Evolutionary conservation across 1,140 invertebrate genomes (phyloP).

Genomic region (Aphidius gifuensis): DNA sequence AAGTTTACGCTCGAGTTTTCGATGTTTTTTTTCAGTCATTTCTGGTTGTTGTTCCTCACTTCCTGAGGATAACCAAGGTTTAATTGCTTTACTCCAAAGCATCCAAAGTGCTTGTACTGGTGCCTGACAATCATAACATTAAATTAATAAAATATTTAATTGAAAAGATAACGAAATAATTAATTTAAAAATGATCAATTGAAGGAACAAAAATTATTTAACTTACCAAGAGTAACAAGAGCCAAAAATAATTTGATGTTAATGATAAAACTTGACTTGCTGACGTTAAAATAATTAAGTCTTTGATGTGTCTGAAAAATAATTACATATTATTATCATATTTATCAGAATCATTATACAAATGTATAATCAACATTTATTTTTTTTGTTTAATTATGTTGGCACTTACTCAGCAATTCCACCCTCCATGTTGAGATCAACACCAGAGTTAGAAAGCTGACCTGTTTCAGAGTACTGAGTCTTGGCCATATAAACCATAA

Average conservation of each 20-base stretch:
- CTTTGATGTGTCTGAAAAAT: slow-evolving; percentile 82
- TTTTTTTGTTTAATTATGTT: not conserved
- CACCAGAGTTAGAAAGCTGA: slow-evolving; percentile 78
- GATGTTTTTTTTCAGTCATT: slow-evolving; percentile 83
- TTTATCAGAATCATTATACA: too few species aligned
- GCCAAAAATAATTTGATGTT: slow-evolving; percentile 89
- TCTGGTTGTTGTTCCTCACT: slow-evolving; percentile 60
- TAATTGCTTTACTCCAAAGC: slow-evolving; percentile 81
- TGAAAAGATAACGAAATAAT: not conserved
- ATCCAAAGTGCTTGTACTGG: slow-evolving; percentile 77
- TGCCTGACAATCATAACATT: slow-evolving; percentile 55
- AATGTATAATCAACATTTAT: too few species aligned
- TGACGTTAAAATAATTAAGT: slow-evolving; percentile 84
- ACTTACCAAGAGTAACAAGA: slow-evolving; percentile 75
- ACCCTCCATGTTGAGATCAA: slow-evolving; percentile 92
- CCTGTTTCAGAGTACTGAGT: slow-evolving; percentile 68
- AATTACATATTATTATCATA: not conserved
- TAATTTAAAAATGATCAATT: slow-evolving; percentile 14
- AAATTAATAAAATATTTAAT: slow-evolving; percentile 13
- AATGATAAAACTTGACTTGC: slow-evolving; percentile 72
- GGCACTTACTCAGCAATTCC: slow-evolving; percentile 88
- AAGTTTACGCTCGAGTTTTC: slow-evolving; percentile 87
- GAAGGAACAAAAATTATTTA: slow-evolving; percentile 4
- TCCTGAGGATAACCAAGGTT: slow-evolving; percentile 85
- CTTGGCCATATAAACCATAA: slow-evolving; percentile 78